Conservation (phyloP, 2,797 vertebrate genomes). For the Tadarida brasiliensis region DNA sequence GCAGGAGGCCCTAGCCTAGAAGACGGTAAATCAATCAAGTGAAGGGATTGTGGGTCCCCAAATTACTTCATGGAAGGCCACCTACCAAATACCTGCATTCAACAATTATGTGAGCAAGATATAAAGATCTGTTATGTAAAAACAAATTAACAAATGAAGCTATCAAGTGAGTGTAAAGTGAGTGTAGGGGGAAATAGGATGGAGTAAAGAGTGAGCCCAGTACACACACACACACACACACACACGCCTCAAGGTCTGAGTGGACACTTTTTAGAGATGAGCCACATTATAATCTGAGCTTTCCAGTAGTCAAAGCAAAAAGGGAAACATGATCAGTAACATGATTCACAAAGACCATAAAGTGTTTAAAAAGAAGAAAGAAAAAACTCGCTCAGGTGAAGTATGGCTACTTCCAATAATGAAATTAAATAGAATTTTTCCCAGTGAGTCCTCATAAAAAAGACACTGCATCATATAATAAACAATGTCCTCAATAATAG, state of each 20-base stretch:
- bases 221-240: neutral
- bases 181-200: neutral
- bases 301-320: constrained; percentile 35
- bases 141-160: neutral
- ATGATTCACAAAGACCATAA: neutral
- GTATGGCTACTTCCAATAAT: neutral
- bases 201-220: neutral
- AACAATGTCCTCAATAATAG: neutral
- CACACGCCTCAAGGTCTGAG: neutral
- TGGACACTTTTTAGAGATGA: neutral
- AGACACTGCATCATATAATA: neutral
- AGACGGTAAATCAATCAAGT: neutral
- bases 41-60: neutral
- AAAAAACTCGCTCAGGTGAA: neutral
- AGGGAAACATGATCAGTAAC: neutral
- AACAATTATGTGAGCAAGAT: constrained; percentile 4
- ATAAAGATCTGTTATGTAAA: constrained; percentile 32
- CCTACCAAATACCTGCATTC: neutral
- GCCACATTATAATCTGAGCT: neutral
- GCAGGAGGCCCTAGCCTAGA: neutral
- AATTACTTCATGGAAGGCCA: constrained; percentile 7
- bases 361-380: neutral
- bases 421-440: constrained; percentile 36
- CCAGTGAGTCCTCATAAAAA: neutral
- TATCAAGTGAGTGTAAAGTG: neutral